Conservation (phyloP, 2,797 vertebrate species). For the Sternotherus odoratus region DNA sequence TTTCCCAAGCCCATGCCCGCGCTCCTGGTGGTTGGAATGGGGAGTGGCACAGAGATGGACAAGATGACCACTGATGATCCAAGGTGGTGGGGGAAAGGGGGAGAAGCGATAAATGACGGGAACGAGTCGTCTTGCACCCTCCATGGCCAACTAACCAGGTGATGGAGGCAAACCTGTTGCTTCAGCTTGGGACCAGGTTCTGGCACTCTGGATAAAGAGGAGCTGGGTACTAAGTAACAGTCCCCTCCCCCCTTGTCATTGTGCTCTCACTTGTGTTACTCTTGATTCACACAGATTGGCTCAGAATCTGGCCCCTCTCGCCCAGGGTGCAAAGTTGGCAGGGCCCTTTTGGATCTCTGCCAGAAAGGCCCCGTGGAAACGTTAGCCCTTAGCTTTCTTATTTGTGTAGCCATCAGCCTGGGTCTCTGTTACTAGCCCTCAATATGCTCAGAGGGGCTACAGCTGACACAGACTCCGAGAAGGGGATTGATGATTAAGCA, state of each 20-base stretch:
- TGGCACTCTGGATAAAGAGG: not conserved
- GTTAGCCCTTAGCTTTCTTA: not conserved
- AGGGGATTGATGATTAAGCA: not conserved
- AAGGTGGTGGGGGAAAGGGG: too few species aligned
- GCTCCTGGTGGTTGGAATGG: not conserved
- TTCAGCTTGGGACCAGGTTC: not conserved
- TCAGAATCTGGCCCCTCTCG: not conserved
- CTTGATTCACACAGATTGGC: too few species aligned
- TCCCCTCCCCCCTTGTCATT: not conserved
- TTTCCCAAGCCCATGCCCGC: not conserved
- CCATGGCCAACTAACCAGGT: not conserved
- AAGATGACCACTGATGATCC: not conserved
- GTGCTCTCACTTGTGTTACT: not conserved
- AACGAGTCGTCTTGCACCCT: not conserved
- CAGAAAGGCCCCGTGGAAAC: accelerated
- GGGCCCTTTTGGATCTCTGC: not conserved
- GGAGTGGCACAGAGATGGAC: not conserved
- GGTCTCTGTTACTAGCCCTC: not conserved
- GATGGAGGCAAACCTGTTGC: not conserved
- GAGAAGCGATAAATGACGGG: too few species aligned
- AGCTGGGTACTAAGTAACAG: not conserved
- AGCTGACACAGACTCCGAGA: accelerated
- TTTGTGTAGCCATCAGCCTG: not conserved
- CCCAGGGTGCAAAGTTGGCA: not conserved
- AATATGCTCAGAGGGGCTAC: not conserved